Evolutionary conservation across 1,140 invertebrate genomes (phyloP).

Genomic region (Orchestia grillus): DNA sequence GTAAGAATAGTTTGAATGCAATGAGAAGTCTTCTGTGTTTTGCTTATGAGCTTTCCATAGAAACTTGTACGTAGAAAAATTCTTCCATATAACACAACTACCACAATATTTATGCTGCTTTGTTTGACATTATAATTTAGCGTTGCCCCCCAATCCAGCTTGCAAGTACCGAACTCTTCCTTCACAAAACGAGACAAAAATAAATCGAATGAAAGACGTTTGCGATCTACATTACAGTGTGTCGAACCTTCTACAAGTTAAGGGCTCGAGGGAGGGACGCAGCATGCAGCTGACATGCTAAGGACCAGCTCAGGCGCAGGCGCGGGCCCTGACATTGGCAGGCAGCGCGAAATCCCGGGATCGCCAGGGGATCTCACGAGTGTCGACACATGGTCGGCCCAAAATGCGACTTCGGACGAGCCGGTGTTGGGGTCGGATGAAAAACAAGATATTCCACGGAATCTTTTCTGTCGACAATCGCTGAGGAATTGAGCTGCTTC

Average conservation of each 20-base stretch:
- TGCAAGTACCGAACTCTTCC: not conserved
- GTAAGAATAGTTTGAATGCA: too few relatives aligned
- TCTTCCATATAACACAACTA: not conserved
- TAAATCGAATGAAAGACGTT: not conserved
- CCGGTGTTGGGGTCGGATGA: not conserved
- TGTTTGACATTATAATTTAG: not conserved
- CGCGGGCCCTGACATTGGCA: not conserved
- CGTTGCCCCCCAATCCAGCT: not conserved
- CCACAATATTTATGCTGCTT: not conserved
- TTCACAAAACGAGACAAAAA: too few relatives aligned
- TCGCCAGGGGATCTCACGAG: not conserved
- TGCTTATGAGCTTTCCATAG: too few relatives aligned
- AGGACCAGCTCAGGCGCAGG: not conserved
- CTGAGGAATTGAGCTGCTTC: not conserved
- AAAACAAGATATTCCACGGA: not conserved
- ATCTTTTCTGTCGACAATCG: not conserved
- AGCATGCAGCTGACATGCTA: not conserved
- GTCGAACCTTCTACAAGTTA: not conserved
- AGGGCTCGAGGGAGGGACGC: too few relatives aligned
- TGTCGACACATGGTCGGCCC: not conserved
- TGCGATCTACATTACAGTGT: not conserved
- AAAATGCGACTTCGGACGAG: not conserved
- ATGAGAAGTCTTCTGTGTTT: too few relatives aligned
- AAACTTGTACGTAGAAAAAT: too few relatives aligned
- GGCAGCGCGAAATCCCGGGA: not conserved